Base-by-base conservation (phyloP, 1,140 invertebrate species). In the Heliconius melpomene region DNA sequence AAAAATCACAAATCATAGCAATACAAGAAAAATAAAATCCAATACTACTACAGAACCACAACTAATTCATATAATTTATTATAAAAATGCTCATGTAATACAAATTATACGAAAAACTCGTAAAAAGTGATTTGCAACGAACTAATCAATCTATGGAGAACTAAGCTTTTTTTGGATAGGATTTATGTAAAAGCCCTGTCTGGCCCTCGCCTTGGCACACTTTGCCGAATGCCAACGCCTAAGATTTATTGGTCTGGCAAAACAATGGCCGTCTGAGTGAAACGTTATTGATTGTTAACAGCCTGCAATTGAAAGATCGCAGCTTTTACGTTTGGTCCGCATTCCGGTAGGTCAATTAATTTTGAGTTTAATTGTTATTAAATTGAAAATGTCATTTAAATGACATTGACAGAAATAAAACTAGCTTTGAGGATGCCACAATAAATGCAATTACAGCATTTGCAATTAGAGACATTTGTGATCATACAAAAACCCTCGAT, bases 181-280 rank as follows among this genome's bases (percentile, higher is more conserved):
- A 82, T 82, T 82, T 79, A 82, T 79, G 36, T 75, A 71, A 36
- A 72, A 74, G 7, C 72, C 36, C 72, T 75, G 78, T 73, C 71
- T 79, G 77, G 46, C 60, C 71, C 75, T 66, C 77, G 77, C 71
- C 75, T 66, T 79, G 77, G 78, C 81, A 79, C 73, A 80, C 71
- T 78, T 78, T 75, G 76, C 71, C 73, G 57, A 77, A 75, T 78
- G 80, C 50, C 75, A 77, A 60, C 70, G 66, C 26, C 78, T 50
- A 71, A 80, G 82, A 83, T 83, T 81, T 83, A 83, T 83, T 73
- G 70, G 77, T 79, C 79, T 81, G 73, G 52, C 79, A 57, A 83
- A 83, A 83, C 82, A 82, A 82, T 75, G 36, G 60, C 50, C 78
- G 77, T 60, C 77, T 78, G 75, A 75, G 77, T 82, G 79, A 80